A percentile compares a stretch with the other conserved stretches of the same genome.
These are phyloP conservation scores for Hemitrygon akajei DNA, from an alignment of 2,797 vertebrate genomes.

Conservation along the genomic window DNA sequence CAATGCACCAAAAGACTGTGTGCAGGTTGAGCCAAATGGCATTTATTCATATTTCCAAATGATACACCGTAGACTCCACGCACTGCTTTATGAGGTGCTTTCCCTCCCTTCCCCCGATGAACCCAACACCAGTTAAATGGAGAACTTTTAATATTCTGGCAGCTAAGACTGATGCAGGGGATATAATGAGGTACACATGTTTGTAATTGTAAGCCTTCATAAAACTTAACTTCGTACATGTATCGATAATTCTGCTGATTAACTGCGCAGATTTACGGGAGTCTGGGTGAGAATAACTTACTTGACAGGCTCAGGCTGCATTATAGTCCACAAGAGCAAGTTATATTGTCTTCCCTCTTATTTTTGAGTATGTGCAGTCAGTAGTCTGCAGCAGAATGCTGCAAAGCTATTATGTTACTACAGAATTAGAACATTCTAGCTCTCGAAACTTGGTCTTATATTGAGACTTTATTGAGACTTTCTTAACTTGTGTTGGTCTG, in stretches of 20 bases:
- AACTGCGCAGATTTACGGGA: slow-evolving; percentile 13
- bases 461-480: background rate
- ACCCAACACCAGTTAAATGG: background rate
- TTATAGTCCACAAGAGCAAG: background rate
- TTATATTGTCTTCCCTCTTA: background rate
- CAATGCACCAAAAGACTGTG: background rate
- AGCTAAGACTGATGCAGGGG: background rate
- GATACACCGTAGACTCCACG: background rate
- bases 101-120: no score
- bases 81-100: background rate
- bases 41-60: background rate
- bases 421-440: background rate
- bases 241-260: background rate
- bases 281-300: background rate
- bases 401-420: background rate
- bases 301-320: background rate
- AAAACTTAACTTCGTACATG: background rate
- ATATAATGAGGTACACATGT: background rate
- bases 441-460: background rate
- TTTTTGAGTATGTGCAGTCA: background rate
- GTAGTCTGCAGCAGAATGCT: background rate
- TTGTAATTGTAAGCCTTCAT: slow-evolving; percentile 23
- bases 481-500: background rate
- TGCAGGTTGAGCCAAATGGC: background rate
- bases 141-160: background rate